A percentile compares a stretch with the other conserved stretches of the same genome.
Conservation (phyloP, 2,888 invertebrate species). For the Amblyjoppa fuscipennis region DNA sequence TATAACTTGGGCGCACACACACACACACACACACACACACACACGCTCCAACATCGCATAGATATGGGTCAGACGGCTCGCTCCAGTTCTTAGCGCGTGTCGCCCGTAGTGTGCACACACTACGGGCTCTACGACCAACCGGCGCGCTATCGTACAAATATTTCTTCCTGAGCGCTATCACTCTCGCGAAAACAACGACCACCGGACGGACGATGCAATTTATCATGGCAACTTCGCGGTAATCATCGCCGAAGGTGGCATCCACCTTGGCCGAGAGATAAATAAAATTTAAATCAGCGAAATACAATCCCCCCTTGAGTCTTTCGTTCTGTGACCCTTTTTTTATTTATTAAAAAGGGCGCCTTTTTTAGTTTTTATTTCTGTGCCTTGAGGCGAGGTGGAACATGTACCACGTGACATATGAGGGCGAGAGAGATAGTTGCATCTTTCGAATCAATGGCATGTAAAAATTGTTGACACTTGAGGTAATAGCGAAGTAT, state of each 20-base stretch:
- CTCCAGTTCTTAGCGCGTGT: constrained; percentile 72
- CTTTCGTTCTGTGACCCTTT: neutral
- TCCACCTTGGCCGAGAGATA: neutral
- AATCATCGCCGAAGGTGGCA: constrained; percentile 5
- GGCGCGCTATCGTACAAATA: constrained; percentile 26
- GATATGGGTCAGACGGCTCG: constrained; percentile 79
- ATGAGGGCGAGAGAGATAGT: no score
- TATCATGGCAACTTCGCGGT: constrained; percentile 6
- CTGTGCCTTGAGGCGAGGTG: no score
- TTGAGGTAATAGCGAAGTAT: no score
- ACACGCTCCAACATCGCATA: constrained; percentile 32
- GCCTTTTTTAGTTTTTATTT: no score
- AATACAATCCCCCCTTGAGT: neutral
- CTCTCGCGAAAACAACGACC: constrained; percentile 52
- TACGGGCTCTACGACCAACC: neutral
- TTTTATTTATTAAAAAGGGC: neutral
- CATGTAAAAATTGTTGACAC: no score
- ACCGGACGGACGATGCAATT: constrained; percentile 37
- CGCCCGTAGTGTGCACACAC: constrained; percentile 14
- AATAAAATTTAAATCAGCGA: neutral
- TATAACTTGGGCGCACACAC: constrained; percentile 26
- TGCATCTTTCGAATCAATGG: no score
- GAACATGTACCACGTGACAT: no score
- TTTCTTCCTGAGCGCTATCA: constrained; percentile 59
- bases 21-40: constrained; percentile 9